A percentile compares a stretch with the other conserved stretches of the same genome.
These are phyloP conservation scores for Asarcornis scutulata DNA, from an alignment of 2,113 vertebrate genomes.

Conservation along the genomic window DNA sequence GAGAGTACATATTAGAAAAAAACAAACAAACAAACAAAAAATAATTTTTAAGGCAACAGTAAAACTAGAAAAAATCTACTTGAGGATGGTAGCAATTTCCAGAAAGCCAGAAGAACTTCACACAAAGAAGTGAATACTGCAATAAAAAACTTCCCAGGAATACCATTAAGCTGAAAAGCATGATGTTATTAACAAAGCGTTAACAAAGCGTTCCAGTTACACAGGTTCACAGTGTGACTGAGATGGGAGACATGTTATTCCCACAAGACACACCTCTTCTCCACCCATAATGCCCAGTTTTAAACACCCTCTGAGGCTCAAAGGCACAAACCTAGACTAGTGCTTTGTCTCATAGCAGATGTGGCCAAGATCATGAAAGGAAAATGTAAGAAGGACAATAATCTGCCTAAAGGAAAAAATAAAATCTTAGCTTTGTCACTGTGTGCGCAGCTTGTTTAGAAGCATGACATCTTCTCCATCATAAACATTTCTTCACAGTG, in stretches of 20 bases:
- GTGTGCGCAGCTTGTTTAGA: background rate
- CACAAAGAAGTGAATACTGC: background rate
- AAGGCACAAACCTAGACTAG: background rate
- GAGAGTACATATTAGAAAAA: background rate
- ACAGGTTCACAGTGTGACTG: background rate
- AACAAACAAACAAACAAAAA: background rate
- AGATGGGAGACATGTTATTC: background rate
- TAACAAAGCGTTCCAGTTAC: background rate
- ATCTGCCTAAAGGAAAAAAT: background rate
- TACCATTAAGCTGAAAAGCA: background rate
- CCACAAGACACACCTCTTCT: background rate
- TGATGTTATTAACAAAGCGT: background rate
- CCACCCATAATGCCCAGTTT: background rate
- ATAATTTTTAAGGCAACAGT: background rate
- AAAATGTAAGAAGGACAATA: constrained; percentile 1
- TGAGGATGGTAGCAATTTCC: background rate
- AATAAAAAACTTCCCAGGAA: background rate
- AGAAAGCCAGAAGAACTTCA: background rate
- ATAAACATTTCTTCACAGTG: background rate
- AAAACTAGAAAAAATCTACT: background rate
- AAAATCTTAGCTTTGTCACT: background rate
- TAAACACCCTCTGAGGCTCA: background rate
- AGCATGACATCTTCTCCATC: background rate
- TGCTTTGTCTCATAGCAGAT: background rate
- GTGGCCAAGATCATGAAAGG: background rate